Evolutionary conservation across 2,113 vertebrate genomes (phyloP), one percentile per base, ranked within the genome.

Genomic region (Zosterops japonicus): DNA sequence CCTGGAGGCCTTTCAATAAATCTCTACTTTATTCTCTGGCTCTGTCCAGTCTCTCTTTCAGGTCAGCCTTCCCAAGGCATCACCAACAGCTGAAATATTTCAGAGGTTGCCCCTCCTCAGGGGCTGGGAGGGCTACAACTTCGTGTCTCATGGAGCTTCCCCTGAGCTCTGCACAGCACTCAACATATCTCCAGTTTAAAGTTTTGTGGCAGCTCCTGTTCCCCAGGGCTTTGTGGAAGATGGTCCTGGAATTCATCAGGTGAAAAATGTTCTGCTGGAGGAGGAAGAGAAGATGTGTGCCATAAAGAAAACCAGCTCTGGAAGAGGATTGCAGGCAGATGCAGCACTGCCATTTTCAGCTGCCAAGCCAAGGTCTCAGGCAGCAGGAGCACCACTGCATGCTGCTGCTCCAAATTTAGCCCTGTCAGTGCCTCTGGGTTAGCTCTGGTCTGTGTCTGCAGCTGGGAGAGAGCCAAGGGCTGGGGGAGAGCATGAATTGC

Each of bases 121-220:
- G 55, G 21, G 21, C 2, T 1, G 2, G 27, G 27, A 70, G 10
- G 11, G 18, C 18, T 41, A 16, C 24, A 67, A 0, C 8, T 44
- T 14, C 29, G 7, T 7, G 2, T 22, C 4, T 19, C 12, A 33
- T 36, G 50, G 33, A 35, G 33, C 22, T 15, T 10, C 33, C 8
- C 55, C 55, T 57, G 33, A 57, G 33, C 56, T 59, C 22, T 24
- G 56, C 56, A 6, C 33, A 35, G 56, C 33, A 33, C 14, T 35
- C 10, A 2, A 57, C 33, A 15, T 3, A 57, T 21, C 33, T 23
- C 33, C 33, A 35, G 14, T 35, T 35, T 16, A 7, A 35, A 24
- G 22, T 35, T 35, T 24, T 35, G n/a, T 59, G 56, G 56, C n/a
- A 35, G 56, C 56, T 59, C 22, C 14, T 59, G 33, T 9, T 59